Base-by-base conservation (phyloP, 2,797 vertebrate species). In the Distichodus sexfasciatus region DNA sequence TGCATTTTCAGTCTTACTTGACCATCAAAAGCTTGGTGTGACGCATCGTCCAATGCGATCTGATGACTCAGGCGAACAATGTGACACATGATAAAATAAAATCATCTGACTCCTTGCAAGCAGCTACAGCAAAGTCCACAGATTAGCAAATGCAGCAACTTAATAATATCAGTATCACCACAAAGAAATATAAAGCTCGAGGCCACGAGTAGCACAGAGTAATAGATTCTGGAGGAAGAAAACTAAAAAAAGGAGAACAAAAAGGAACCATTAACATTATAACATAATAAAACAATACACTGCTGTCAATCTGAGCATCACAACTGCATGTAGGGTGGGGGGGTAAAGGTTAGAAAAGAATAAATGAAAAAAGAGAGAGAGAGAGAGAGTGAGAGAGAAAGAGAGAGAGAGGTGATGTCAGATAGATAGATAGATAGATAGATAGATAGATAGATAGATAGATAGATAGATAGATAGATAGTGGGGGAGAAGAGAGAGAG, bases 161-260 rank as follows among this genome's bases (percentile, higher is more conserved):
- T 10, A 54, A 36, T 2, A 21, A 38, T n/a, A 57, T 38, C 3
- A 57, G 40, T 38, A 40, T 23, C 14, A 38, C 17, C 54, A 57
- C 54, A 59, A 59, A 41, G 23, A 28, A 41, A 3, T 59, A n/a
- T 6, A n/a, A n/a, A 58, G 21, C 35, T 59, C 14, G 41, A 59
- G 36, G 23, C 36, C 41, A 6, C 4, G 15, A 38, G 19, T 19
- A 23, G 26, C 53, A 55, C 10, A 12, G 21, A 41, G 21, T 26
- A 59, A 59, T 59, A 26, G 4, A 43, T 26, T 26, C 14, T 26
- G n/a, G n/a, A n/a, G n/a, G n/a, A n/a, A n/a, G n/a, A n/a, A n/a
- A n/a, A 15, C 2, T 14, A 41, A 41, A 21, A 28, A 59, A 26
- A 3, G 9, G 9, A n/a, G 14, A 26, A 5, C 23, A 26, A 28